These are phyloP conservation scores for Danaus melanippus DNA, from an alignment of 1,140 invertebrate species.

Conservation along the genomic window DNA sequence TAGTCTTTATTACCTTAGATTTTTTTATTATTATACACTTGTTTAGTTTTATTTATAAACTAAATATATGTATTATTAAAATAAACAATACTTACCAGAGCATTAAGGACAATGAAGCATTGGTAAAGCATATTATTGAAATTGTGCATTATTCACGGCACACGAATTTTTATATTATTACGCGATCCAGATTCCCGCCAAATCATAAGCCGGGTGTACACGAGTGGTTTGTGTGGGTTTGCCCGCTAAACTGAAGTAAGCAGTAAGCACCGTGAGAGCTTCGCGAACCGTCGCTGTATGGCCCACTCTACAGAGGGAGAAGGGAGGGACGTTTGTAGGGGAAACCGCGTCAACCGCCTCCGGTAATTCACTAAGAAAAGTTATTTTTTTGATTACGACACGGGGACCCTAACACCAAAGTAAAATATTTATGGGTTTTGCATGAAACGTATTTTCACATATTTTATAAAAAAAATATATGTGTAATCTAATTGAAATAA, in stretches of 20 bases:
- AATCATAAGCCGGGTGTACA: constrained; percentile 33
- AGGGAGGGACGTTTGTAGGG: constrained; percentile 64
- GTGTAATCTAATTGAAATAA: no score
- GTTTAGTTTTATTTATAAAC: no score
- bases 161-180: constrained; percentile 27
- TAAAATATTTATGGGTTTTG: constrained; percentile 20
- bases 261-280: constrained; percentile 55
- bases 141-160: constrained; percentile 44
- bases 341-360: constrained; percentile 61
- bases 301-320: constrained; percentile 63
- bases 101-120: constrained; percentile 43
- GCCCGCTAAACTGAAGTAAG: constrained; percentile 62
- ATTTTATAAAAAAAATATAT: no score
- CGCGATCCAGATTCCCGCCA: constrained; percentile 49
- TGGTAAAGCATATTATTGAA: constrained; percentile 4
- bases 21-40: no score
- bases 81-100: constrained; percentile 42
- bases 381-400: constrained; percentile 60
- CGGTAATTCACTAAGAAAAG: constrained; percentile 70
- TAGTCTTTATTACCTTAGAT: no score
- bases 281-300: constrained; percentile 64
- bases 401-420: constrained; percentile 36
- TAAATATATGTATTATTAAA: no score
- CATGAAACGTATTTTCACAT: no score
- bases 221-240: constrained; percentile 50